Percentiles rank a stretch among this genome's conserved stretches.
phyloP scores from a whole-genome alignment of 2,797 vertebrate species.

The Mus minutoides region DNA sequence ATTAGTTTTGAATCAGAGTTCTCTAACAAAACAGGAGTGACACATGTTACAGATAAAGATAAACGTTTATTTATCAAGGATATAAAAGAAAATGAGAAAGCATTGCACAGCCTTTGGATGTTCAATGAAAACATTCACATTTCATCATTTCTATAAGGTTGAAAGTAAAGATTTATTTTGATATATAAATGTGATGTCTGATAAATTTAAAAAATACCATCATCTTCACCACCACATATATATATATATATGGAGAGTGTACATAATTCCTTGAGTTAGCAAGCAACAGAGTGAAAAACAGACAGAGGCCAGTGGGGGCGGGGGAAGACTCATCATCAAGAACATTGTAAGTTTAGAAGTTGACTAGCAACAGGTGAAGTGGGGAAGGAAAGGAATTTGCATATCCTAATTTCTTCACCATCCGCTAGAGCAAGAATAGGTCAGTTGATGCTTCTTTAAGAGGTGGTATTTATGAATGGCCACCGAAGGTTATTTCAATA shows the following conservation, averaged over 20 bases:
- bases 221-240: neutral
- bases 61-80: neutral
- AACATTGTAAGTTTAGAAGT: neutral
- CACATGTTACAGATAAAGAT: neutral
- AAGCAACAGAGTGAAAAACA: neutral
- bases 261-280: neutral
- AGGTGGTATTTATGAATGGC: neutral
- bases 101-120: neutral
- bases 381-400: neutral
- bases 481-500: neutral
- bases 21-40: constrained; percentile 42
- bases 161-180: neutral
- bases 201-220: neutral
- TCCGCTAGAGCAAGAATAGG: neutral
- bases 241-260: neutral
- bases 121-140: neutral
- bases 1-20: constrained; percentile 64
- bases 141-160: neutral
- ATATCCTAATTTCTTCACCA: neutral
- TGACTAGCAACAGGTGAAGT: neutral
- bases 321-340: neutral
- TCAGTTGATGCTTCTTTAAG: neutral
- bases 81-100: neutral
- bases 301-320: neutral
- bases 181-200: neutral